Evolutionary conservation across 2,797 vertebrate species (phyloP).

Genomic region (Neostethus bicornis): DNA sequence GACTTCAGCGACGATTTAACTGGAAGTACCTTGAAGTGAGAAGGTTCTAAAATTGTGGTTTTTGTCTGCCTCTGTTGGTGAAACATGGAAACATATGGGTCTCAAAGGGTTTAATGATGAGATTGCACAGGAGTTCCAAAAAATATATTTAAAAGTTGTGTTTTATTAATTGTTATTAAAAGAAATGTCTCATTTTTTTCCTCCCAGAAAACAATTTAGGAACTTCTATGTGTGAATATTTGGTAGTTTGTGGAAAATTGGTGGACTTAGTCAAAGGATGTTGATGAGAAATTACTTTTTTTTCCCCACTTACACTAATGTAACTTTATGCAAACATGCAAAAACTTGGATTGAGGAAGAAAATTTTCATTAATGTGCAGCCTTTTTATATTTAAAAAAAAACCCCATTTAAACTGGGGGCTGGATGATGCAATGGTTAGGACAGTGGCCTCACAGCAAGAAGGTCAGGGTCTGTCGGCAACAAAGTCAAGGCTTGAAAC

Average conservation of each 20-base stretch:
- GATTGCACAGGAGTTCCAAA: no score
- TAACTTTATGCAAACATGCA: not conserved
- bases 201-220: not conserved
- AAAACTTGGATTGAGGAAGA: not conserved
- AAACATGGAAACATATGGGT: not conserved
- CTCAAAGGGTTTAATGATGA: constrained; percentile 5
- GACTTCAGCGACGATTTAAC: not conserved
- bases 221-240: not conserved
- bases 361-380: not conserved
- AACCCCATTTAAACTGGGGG: no score
- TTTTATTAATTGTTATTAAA: no score
- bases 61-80: not conserved
- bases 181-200: not conserved
- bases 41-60: not conserved
- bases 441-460: no score
- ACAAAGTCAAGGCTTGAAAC: no score
- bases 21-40: not conserved
- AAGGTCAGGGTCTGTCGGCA: no score
- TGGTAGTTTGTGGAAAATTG: not conserved
- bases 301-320: not conserved
- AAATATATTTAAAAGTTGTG: no score
- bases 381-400: not conserved
- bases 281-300: not conserved
- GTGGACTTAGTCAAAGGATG: not conserved
- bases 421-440: no score